Conservation (phyloP, 92 coral and sea anemone genomes). For the Zoanthus sansibaricus region DNA sequence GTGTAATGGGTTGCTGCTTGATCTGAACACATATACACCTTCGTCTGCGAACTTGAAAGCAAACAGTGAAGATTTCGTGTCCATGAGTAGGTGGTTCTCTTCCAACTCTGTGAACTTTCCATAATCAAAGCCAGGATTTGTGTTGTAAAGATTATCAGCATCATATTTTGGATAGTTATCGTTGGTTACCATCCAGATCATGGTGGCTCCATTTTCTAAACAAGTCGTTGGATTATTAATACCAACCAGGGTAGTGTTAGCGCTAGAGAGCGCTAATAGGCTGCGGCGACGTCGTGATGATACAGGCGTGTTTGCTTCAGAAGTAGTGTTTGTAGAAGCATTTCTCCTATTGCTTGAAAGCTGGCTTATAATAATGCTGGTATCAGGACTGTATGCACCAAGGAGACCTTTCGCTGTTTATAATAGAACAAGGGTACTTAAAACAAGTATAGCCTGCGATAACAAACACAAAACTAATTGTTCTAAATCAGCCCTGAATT, state of each 20-base stretch:
- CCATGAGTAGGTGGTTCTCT: conserved; percentile 79
- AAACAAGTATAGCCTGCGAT: no score
- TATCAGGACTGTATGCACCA: conserved; percentile 71
- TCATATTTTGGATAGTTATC: conserved; percentile 88
- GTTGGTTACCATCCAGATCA: conserved; percentile 87
- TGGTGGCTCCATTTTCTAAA: conserved; percentile 73
- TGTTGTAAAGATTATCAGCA: conserved; percentile 82
- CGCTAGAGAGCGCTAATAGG: conserved; percentile 70
- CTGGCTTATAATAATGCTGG: conserved; percentile 33
- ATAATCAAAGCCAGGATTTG: conserved; percentile 91
- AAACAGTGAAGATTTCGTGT: conserved; percentile 84
- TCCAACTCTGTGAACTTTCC: conserved; percentile 83
- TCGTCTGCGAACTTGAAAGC: conserved; percentile 91
- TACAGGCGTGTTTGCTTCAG: conserved; percentile 31
- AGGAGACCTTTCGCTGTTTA: conserved; percentile 68
- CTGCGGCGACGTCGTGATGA: conserved; percentile 76
- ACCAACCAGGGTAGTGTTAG: conserved; percentile 51
- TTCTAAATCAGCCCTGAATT: no score
- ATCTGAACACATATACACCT: conserved; percentile 93
- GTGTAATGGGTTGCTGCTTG: conserved; percentile 77
- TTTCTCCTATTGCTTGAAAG: conserved; percentile 62
- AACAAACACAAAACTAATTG: no score
- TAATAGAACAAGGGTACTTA: background rate
- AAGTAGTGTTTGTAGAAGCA: conserved; percentile 43
- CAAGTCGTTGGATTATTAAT: conserved; percentile 87